Percentiles rank a stretch among this genome's conserved stretches.
These are phyloP conservation scores for Sympetrum striolatum DNA, from an alignment of 2,888 invertebrate genomes.

Conservation along the genomic window DNA sequence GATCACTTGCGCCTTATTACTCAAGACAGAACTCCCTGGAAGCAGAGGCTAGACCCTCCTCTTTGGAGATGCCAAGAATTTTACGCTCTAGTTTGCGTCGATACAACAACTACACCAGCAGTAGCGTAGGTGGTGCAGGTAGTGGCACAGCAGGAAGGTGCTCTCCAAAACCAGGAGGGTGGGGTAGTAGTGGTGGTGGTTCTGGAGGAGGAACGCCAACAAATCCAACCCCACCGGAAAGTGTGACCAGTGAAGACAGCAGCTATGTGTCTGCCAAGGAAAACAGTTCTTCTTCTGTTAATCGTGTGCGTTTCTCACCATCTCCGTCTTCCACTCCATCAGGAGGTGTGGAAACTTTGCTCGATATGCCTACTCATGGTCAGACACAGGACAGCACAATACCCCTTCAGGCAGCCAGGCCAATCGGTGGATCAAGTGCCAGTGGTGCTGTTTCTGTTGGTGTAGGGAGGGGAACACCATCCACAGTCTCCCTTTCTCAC, in stretches of 20 bases:
- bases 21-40: conserved; percentile 53
- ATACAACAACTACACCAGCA: conserved; percentile 63
- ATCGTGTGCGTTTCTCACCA: conserved; percentile 2
- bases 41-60: conserved; percentile 64
- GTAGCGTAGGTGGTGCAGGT: neutral
- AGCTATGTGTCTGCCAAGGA: conserved; percentile 88
- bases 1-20: conserved; percentile 48
- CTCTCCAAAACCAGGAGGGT: conserved; percentile 60
- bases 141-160: conserved; percentile 43
- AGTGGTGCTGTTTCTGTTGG: neutral
- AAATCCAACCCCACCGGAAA: conserved; percentile 85
- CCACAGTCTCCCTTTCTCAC: conserved; percentile 53
- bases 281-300: conserved; percentile 46
- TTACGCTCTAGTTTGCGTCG: conserved; percentile 81
- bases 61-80: conserved; percentile 68
- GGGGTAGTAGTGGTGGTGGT: conserved; percentile 67
- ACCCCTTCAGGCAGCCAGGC: conserved; percentile 62
- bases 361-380: conserved; percentile 66
- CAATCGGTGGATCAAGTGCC: neutral
- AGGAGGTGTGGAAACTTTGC: conserved; percentile 57
- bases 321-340: conserved; percentile 12
- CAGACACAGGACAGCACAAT: conserved; percentile 64
- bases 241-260: conserved; percentile 84
- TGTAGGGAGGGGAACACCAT: neutral
- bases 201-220: conserved; percentile 73